Evolutionary conservation across 2,888 invertebrate genomes (phyloP).

Genomic region (Tenthredo livida): DNA sequence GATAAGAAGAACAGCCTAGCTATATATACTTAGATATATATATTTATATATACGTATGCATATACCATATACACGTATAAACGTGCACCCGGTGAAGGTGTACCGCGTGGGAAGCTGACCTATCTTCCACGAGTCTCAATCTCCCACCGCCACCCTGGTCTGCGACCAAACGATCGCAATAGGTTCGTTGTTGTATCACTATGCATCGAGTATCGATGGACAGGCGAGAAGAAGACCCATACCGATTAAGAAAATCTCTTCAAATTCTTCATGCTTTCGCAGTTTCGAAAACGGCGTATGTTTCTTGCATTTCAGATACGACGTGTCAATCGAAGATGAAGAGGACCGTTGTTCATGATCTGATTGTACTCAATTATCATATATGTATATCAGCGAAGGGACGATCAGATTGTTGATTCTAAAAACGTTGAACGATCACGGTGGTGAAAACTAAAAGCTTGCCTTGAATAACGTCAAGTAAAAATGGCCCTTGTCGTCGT

Average conservation of each 20-base stretch:
- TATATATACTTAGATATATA: not conserved
- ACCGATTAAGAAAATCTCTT: not conserved
- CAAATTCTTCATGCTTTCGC: not conserved
- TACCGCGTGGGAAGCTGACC: conserved; percentile 55
- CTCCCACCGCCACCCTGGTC: conserved; percentile 45
- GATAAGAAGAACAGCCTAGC: conserved; percentile 20
- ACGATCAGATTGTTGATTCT: not conserved
- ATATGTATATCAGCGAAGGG: not conserved
- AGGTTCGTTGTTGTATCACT: conserved; percentile 42
- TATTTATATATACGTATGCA: not conserved
- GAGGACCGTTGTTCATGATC: not conserved
- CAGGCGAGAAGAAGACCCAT: conserved; percentile 6
- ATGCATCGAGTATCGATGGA: conserved; percentile 10
- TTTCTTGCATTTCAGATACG: not conserved
- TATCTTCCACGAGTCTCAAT: conserved; percentile 49
- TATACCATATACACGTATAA: not conserved
- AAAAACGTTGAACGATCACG: not conserved
- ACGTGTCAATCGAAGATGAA: not conserved
- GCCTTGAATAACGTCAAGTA: not conserved
- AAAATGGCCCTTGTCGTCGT: conserved; percentile 24
- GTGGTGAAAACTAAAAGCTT: not conserved
- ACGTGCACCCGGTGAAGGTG: conserved; percentile 47
- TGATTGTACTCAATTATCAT: conserved; percentile 14
- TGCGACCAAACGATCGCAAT: conserved; percentile 30
- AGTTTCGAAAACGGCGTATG: not conserved